Conservation (phyloP, 2,113 vertebrate genomes). For the Nycticorax nycticorax region DNA sequence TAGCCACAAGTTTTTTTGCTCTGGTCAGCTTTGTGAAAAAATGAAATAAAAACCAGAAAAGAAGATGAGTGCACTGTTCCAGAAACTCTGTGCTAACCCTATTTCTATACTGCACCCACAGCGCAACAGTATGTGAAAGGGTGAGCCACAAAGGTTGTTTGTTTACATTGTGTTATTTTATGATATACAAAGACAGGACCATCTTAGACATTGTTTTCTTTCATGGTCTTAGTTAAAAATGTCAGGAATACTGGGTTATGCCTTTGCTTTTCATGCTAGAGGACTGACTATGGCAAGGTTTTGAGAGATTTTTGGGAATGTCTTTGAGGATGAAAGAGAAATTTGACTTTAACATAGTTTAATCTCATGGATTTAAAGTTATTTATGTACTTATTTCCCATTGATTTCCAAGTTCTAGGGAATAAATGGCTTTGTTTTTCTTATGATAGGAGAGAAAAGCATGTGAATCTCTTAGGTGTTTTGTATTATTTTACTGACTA, state of each 20-base stretch:
- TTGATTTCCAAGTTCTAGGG: background rate
- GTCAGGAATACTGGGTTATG: background rate
- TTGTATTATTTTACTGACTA: background rate
- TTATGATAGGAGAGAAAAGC: background rate
- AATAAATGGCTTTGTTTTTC: background rate
- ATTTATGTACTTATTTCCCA: background rate
- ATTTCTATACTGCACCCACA: background rate
- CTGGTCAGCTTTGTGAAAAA: conserved; percentile 22
- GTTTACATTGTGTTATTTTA: background rate
- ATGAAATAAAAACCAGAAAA: background rate
- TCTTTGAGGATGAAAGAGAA: background rate
- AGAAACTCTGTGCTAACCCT: background rate
- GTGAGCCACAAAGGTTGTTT: background rate
- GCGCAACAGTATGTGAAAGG: background rate
- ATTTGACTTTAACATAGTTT: background rate
- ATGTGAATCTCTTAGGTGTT: background rate
- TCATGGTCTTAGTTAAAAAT: background rate
- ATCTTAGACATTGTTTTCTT: background rate
- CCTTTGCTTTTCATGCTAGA: background rate
- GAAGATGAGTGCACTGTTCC: background rate
- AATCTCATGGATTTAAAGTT: background rate
- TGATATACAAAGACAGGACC: background rate
- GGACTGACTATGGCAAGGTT: background rate
- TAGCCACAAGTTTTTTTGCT: background rate
- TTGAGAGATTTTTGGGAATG: background rate